Percentiles rank a stretch among this genome's conserved stretches.
These are phyloP conservation scores for Psephotus haematonotus DNA, from an alignment of 2,113 vertebrate genomes.

Conservation along the genomic window DNA sequence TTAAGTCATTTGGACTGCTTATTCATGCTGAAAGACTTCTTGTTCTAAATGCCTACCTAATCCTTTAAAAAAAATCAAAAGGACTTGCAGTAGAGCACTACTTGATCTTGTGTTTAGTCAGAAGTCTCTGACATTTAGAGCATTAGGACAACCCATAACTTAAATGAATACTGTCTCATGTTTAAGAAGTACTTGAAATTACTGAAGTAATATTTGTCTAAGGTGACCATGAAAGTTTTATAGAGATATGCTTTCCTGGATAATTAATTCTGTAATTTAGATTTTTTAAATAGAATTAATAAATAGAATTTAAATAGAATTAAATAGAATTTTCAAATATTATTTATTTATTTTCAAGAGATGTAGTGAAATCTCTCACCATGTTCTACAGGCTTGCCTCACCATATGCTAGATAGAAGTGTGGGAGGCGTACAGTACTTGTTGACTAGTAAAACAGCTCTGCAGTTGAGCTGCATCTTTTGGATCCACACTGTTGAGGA, in stretches of 20 bases:
- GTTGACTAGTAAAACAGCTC: slow-evolving; percentile 15
- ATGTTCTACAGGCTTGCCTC: background rate
- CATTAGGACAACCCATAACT: background rate
- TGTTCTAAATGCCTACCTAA: background rate
- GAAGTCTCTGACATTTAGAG: background rate
- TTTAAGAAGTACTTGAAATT: background rate
- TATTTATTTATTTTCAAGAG: slow-evolving; percentile 27
- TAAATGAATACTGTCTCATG: background rate
- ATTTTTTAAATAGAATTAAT: background rate
- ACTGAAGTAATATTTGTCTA: background rate
- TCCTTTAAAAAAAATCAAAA: background rate
- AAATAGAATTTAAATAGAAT: background rate
- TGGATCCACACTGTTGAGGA: background rate
- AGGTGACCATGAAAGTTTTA: background rate
- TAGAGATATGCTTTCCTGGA: background rate
- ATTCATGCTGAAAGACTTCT: background rate
- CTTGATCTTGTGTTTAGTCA: background rate
- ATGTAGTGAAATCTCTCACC: slow-evolving; percentile 3
- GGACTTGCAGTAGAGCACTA: background rate
- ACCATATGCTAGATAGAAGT: slow-evolving; percentile 21
- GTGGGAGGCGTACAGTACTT: background rate
- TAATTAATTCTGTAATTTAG: background rate
- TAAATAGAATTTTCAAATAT: background rate
- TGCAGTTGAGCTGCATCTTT: background rate
- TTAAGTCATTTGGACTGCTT: background rate